These are phyloP conservation scores for Botia kubotai DNA, from an alignment of 2,797 vertebrate species.

Conservation along the genomic window DNA sequence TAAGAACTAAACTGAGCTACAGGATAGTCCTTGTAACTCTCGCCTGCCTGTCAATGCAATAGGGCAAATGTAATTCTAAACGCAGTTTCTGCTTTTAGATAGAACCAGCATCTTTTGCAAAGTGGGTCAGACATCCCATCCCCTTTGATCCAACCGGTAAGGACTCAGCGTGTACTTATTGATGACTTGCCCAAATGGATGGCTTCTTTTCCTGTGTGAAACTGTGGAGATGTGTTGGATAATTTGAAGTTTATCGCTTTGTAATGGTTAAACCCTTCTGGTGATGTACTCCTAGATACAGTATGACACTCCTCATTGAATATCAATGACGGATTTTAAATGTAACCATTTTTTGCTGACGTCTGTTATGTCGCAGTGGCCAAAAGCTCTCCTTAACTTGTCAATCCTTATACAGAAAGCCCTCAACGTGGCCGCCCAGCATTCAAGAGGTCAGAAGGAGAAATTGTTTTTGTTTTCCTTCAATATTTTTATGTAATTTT, in stretches of 20 bases:
- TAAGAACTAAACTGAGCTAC: conserved; percentile 17
- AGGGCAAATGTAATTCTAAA: conserved; percentile 44
- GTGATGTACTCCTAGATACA: conserved; percentile 68
- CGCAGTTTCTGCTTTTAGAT: conserved; percentile 61
- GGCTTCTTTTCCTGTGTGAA: conserved; percentile 13
- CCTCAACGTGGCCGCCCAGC: conserved; percentile 64
- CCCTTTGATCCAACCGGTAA: background rate
- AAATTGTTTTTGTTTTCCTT: conserved; percentile 72
- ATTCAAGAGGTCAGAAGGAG: conserved; percentile 64
- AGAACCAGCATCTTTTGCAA: conserved; percentile 63
- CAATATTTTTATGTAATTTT: conserved; percentile 98
- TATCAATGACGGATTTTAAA: conserved; percentile 76
- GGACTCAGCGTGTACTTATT: background rate
- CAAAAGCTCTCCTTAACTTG: conserved; percentile 52
- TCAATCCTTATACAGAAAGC: conserved; percentile 43
- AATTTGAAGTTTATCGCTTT: conserved; percentile 55
- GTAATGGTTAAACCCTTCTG: conserved; percentile 56
- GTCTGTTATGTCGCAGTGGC: conserved; percentile 49
- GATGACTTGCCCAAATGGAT: conserved; percentile 24
- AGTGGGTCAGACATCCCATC: conserved; percentile 18
- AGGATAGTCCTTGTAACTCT: conserved; percentile 35
- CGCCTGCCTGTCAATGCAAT: conserved; percentile 49
- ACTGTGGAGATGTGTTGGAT: conserved; percentile 24
- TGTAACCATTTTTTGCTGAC: conserved; percentile 38
- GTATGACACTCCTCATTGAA: conserved; percentile 66